A percentile compares a stretch with the other conserved stretches of the same genome.
Conservation (phyloP, 2,888 invertebrate species). For the Netelia virgata region DNA sequence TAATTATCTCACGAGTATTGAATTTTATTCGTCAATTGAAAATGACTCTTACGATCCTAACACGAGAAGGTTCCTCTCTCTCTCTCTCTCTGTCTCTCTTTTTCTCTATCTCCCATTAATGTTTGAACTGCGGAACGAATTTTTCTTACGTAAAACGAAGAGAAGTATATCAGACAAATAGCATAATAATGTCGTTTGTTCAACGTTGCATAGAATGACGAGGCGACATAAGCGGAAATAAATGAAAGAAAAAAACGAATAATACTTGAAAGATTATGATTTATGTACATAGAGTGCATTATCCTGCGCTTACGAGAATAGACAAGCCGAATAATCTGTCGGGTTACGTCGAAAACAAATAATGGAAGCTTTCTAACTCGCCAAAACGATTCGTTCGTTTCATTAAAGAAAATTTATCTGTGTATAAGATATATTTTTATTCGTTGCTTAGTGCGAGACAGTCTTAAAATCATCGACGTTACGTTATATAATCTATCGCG, state of each 20-base stretch:
- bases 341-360: conserved; percentile 15
- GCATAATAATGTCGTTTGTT: conserved; percentile 50
- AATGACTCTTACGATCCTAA: conserved; percentile 36
- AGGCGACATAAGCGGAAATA: conserved; percentile 43
- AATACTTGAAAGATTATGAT: conserved; percentile 31
- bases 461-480: conserved; percentile 52
- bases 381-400: conserved; percentile 4
- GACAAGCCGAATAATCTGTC: conserved; percentile 17
- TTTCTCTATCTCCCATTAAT: conserved; percentile 2
- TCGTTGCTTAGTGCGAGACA: conserved; percentile 39
- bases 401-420: not conserved
- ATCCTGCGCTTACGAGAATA: conserved; percentile 26
- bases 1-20: conserved; percentile 52
- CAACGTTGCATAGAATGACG: conserved; percentile 53
- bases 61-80: conserved; percentile 35
- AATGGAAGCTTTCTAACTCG: conserved; percentile 29
- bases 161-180: conserved; percentile 33
- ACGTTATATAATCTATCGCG: conserved; percentile 45
- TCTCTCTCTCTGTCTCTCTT: conserved; percentile 22
- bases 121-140: conserved; percentile 40
- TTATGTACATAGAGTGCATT: conserved; percentile 15
- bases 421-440: conserved; percentile 14
- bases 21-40: conserved; percentile 51
- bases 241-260: conserved; percentile 35
- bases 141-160: conserved; percentile 56